A percentile compares a stretch with the other conserved stretches of the same genome.
Conservation (phyloP, 64 coral and sea anemone genomes). For the Actinia equina region DNA sequence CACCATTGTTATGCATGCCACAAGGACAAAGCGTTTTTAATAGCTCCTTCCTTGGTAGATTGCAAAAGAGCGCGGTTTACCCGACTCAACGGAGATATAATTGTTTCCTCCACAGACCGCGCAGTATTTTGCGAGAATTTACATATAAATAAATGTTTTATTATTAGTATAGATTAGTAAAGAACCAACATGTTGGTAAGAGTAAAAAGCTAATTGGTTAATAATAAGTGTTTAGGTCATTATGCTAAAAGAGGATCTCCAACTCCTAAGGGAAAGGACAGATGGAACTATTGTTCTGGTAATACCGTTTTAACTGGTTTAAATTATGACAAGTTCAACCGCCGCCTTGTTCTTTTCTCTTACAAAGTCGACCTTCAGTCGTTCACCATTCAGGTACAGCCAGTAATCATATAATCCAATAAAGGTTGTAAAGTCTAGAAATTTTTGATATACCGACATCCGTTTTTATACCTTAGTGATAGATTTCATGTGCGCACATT, state of each 20-base stretch:
- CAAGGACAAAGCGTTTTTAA: constrained; percentile 21
- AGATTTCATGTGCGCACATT: neutral
- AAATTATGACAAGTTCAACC: neutral
- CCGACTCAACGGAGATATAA: neutral
- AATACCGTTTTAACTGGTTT: neutral
- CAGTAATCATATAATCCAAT: neutral
- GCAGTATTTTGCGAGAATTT: neutral
- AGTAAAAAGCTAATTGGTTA: neutral
- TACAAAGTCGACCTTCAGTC: neutral
- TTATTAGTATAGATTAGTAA: neutral
- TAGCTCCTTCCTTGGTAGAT: constrained; percentile 1
- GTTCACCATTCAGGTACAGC: neutral
- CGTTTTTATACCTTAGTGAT: neutral
- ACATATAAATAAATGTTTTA: neutral
- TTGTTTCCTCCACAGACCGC: neutral
- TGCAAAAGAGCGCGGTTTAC: neutral
- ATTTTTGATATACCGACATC: neutral
- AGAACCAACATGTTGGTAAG: neutral
- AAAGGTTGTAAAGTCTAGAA: neutral
- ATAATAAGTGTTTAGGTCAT: neutral
- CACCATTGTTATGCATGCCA: too few relatives aligned
- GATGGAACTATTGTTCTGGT: neutral
- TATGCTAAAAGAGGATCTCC: neutral
- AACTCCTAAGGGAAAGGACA: neutral
- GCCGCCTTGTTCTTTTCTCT: neutral